Evolutionary conservation across 2,888 invertebrate species (phyloP).

Genomic region (Lepidocyrtoides sp.): DNA sequence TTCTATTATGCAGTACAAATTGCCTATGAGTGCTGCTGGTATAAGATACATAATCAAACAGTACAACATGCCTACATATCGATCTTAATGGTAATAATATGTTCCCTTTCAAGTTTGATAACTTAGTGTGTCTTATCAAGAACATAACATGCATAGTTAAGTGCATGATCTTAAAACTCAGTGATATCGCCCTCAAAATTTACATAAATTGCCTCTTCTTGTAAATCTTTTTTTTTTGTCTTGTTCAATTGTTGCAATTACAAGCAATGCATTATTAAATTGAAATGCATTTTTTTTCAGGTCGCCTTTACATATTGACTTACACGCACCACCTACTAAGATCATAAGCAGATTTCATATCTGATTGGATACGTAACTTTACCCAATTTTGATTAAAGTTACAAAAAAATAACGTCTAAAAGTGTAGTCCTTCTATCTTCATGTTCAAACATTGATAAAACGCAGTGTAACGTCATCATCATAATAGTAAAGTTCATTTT

Average conservation of each 20-base stretch:
- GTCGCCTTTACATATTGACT: background rate
- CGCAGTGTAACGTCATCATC: background rate
- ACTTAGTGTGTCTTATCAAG: background rate
- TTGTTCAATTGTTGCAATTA: background rate
- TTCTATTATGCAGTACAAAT: slow-evolving; percentile 9
- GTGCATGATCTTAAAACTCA: background rate
- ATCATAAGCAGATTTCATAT: slow-evolving; percentile 18
- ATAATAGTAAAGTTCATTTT: no score
- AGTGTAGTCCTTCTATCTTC: background rate
- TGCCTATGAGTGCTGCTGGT: background rate
- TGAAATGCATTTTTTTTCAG: slow-evolving; percentile 2
- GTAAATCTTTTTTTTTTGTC: no score
- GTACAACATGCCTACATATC: background rate
- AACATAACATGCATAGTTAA: background rate
- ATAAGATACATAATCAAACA: background rate
- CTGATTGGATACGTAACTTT: slow-evolving; percentile 25
- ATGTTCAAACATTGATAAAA: background rate
- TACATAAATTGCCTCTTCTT: background rate
- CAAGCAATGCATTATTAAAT: background rate
- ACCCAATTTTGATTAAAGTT: slow-evolving; percentile 16
- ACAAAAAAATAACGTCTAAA: background rate
- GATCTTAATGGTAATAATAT: background rate
- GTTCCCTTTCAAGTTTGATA: slow-evolving; percentile 16
- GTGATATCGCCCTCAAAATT: background rate
- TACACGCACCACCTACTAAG: background rate